Evolutionary conservation across 2,888 invertebrate species (phyloP), one percentile per base, ranked within the genome.

Genomic region (Andrena marginata): DNA sequence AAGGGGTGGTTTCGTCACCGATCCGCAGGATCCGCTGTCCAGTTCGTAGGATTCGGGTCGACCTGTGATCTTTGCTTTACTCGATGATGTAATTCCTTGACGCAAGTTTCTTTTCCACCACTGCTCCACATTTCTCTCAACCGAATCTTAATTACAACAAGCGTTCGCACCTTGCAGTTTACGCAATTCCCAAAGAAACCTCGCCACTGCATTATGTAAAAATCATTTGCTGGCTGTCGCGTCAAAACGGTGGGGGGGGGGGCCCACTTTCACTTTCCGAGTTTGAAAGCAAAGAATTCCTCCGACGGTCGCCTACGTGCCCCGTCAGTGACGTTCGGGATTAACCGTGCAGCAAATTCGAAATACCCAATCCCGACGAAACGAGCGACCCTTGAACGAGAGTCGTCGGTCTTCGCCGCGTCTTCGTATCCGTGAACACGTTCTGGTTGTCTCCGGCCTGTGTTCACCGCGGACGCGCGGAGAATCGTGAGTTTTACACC

Each of bases 401-500:
- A 74, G 72, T 76, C 79, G 71, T 76, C 68, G 76, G 68, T 76
- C 56, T 54, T 23, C 54, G 67, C 26, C 72, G 49, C 63, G 70
- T 80, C 65, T 74, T 68, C 59, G 23, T 7, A 35, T 54, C 49
- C 76, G 31, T 29, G 77, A 70, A 16, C 68, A 64, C 16, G 74
- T 60, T 64, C 76, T 35, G 51, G 33, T 31, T 33, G 72, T 23
- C 20, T 69, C 54, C 20, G 51, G 64, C 31, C 63, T 23, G 51
- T 80, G 75, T 72, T 64, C 49, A 60, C 13, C 35, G 76, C 10
- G 82, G 33, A 88, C 88, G 88, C 85, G 88, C 48, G 74, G 59
- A 72, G 87, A 88, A 88, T 88, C 68, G 77, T 72, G 80, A 77
- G 80, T 84, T 78, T 84, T 65, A 65, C 84, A 71, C 63, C 79